Evolutionary conservation across 2,888 invertebrate genomes (phyloP).

Genomic region (Metellina segmentata): DNA sequence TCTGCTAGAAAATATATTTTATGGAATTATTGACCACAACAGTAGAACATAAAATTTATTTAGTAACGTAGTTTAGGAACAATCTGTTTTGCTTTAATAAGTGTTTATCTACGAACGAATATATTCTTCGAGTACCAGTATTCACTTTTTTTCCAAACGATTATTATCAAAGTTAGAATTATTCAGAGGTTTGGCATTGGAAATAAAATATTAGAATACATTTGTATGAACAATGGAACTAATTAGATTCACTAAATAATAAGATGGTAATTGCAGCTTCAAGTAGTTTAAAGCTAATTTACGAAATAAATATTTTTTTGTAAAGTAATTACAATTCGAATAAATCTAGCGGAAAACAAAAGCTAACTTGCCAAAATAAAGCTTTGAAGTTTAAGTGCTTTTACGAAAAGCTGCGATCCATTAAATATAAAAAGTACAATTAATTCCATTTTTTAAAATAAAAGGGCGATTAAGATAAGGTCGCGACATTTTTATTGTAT

Average conservation of each 20-base stretch:
- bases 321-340: not conserved
- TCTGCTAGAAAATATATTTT: no score
- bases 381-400: not conserved
- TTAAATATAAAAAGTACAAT: not conserved
- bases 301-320: not conserved
- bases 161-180: no score
- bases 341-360: not conserved
- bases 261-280: not conserved
- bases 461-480: not conserved
- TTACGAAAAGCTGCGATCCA: not conserved
- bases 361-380: not conserved
- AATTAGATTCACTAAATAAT: not conserved
- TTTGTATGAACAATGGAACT: no score
- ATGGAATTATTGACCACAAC: no score
- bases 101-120: no score
- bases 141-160: no score
- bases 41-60: no score
- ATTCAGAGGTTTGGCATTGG: no score
- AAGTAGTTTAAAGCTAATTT: not conserved
- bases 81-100: no score
- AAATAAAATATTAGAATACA: no score
- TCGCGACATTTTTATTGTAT: not conserved
- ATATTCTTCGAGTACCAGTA: no score
- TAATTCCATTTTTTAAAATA: not conserved
- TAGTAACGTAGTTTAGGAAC: no score